Conservation (phyloP, 2,113 vertebrate species). For the Chloropsis hardwickii region DNA sequence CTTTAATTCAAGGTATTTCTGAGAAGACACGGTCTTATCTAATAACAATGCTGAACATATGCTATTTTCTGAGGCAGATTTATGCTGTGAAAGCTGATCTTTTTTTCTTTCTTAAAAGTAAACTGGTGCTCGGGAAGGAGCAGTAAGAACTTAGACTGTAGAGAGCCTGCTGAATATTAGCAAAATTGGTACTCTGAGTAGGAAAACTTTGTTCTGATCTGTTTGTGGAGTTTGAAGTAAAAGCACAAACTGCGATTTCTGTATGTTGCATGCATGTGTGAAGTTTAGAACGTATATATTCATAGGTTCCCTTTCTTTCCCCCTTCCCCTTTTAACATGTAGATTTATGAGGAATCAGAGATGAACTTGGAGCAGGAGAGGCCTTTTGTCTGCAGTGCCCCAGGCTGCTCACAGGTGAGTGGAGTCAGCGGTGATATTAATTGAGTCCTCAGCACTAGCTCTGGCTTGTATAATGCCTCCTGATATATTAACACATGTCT, state of each 20-base stretch:
- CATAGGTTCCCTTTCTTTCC: slow-evolving; percentile 68
- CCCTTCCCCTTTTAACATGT: slow-evolving; percentile 60
- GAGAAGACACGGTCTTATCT: slow-evolving; percentile 29
- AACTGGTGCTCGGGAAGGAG: background rate
- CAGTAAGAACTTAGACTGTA: background rate
- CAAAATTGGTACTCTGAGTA: background rate
- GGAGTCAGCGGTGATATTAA: slow-evolving; percentile 62
- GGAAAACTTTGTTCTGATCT: background rate
- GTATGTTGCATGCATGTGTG: slow-evolving; percentile 32
- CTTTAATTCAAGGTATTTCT: slow-evolving; percentile 34
- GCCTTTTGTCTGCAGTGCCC: slow-evolving; percentile 95
- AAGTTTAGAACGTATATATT: slow-evolving; percentile 57
- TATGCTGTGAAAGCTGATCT: background rate
- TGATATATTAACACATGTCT: slow-evolving; percentile 4
- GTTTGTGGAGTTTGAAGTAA: background rate
- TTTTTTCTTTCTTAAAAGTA: slow-evolving; percentile 16
- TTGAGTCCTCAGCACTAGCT: slow-evolving; percentile 40
- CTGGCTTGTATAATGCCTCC: slow-evolving; percentile 16
- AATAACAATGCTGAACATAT: background rate
- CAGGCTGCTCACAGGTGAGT: slow-evolving; percentile 98
- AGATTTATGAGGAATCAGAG: slow-evolving; percentile 98
- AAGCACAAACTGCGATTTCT: background rate
- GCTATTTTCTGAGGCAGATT: slow-evolving; percentile 10
- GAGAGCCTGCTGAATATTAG: background rate
- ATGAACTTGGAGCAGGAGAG: slow-evolving; percentile 99